Evolutionary conservation across 1,140 invertebrate genomes (phyloP), one percentile per base, ranked within the genome.

Genomic region (Delia radicum): DNA sequence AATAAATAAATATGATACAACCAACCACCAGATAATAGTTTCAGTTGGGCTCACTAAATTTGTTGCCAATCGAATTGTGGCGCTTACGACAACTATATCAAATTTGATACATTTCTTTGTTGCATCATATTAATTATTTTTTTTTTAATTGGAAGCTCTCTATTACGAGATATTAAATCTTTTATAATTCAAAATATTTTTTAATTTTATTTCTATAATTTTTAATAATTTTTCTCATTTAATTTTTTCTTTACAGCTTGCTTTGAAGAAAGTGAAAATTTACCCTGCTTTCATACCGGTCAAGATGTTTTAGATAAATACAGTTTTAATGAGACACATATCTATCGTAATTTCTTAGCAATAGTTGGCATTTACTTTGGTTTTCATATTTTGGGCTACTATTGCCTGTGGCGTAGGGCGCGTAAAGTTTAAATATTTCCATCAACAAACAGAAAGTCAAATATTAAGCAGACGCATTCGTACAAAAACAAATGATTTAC

Each of bases 221-320:
- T 42, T 18, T 4, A n/a, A n/a, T n/a, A n/a, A n/a, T n/a, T 73
- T 8, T 71, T 7, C 13, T 6, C 8, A 6, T 46, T 73, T 46
- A n/a, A n/a, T n/a, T 48, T 37, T 61, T 77, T 81, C 78, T 76
- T 89, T 89, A 61, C 82, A 95, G 93, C 92, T 26, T 95, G 93
- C 78, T 83, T 84, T 76, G 87, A 90, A 73, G 83, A 84, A 42
- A 85, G 82, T 29, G 80, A 85, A 1, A 89, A 91, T 13, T 82
- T 92, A 24, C 93, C 93, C 0, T 96, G 94, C 79, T 85, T 95
- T 42, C 89, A 87, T 63, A 90, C 90, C 3, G 94, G 94, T 0
- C 81, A 88, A 18, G 89, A 94, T 82, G 93, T 95, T 0, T 84
- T 95, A 18, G 88, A 91, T 29, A 89, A 89, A 65, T 94, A 92